Conservation (phyloP, 2,888 invertebrate species). For the Cephus spinipes region DNA sequence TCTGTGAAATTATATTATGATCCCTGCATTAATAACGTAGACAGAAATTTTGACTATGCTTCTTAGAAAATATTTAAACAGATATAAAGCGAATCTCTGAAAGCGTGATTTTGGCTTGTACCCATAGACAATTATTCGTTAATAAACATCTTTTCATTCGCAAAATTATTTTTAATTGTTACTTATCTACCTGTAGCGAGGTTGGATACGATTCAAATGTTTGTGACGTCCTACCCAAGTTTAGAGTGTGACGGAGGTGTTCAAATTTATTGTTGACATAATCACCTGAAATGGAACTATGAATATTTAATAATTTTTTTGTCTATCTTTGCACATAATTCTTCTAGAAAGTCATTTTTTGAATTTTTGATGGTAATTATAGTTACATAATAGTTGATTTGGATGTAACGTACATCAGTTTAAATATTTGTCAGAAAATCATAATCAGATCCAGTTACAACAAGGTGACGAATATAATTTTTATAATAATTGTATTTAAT, state of each 20-base stretch:
- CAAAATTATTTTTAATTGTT: neutral
- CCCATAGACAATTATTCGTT: neutral
- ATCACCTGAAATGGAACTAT: neutral
- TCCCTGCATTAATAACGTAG: neutral
- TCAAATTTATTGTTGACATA: constrained; percentile 21
- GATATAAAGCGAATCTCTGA: neutral
- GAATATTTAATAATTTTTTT: neutral
- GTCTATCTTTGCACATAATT: neutral
- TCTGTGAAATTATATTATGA: neutral
- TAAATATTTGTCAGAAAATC: neutral
- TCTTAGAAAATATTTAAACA: neutral
- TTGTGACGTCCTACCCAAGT: constrained; percentile 35
- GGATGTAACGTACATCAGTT: neutral
- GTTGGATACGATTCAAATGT: neutral
- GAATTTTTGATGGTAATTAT: neutral
- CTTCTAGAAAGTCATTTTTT: neutral
- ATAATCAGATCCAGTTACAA: neutral
- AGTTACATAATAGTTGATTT: neutral
- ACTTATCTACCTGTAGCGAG: neutral
- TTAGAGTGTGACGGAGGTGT: constrained; percentile 35
- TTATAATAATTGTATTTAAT: neutral
- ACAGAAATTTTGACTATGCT: neutral
- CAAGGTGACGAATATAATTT: neutral
- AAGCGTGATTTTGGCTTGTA: neutral
- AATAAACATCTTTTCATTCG: neutral